Conservation (phyloP, 1,140 invertebrate genomes). For the Drosophila mauritiana region DNA sequence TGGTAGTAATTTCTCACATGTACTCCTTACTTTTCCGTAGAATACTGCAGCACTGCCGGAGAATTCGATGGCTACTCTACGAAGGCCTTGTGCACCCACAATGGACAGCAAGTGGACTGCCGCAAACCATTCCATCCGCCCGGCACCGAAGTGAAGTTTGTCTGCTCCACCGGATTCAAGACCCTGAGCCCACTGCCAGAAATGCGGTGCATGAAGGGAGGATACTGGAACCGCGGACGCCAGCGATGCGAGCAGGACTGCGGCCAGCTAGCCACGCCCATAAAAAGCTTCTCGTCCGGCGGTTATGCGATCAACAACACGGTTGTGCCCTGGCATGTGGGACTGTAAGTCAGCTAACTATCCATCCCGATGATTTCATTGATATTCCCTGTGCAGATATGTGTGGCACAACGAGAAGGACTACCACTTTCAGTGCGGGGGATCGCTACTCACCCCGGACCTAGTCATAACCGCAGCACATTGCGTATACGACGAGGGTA, state of each 20-base stretch:
- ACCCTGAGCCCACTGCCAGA: conserved; percentile 16
- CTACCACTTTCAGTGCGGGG: conserved; percentile 85
- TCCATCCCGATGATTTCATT: not conserved
- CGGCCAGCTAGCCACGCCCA: conserved; percentile 65
- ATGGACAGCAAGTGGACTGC: conserved; percentile 50
- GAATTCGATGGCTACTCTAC: conserved; percentile 64
- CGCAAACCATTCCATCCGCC: conserved; percentile 44
- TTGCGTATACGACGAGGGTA: conserved; percentile 57
- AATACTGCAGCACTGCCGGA: conserved; percentile 50
- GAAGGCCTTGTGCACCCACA: conserved; percentile 31
- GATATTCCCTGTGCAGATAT: conserved; percentile 43
- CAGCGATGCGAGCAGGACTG: conserved; percentile 59
- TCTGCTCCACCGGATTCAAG: conserved; percentile 61
- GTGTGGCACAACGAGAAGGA: conserved; percentile 44
- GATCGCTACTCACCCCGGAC: conserved; percentile 79
- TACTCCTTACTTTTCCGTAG: conserved; percentile 7
- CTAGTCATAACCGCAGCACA: conserved; percentile 71
- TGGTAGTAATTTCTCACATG: not conserved
- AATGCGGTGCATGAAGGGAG: conserved; percentile 50
- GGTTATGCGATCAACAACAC: conserved; percentile 59
- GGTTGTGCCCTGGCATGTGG: conserved; percentile 86
- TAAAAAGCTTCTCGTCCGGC: conserved; percentile 47
- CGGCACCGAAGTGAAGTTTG: conserved; percentile 58
- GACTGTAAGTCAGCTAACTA: conserved; percentile 74
- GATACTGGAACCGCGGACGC: conserved; percentile 53